Evolutionary conservation across 2,888 invertebrate genomes (phyloP), one percentile per base, ranked within the genome.

Genomic region (Dermolepida albohirtum): DNA sequence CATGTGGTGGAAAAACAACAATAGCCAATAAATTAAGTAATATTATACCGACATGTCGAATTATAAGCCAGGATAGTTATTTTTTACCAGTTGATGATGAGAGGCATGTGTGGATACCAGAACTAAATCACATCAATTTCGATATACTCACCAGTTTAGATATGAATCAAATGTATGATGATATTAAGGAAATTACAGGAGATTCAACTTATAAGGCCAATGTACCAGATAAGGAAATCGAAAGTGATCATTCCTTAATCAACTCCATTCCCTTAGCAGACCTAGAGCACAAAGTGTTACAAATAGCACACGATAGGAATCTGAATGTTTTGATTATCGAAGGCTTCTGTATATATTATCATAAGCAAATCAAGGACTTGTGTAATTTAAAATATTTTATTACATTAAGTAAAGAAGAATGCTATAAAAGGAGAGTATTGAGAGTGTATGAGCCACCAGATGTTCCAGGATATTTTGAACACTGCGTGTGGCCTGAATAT

Each of bases 401-500:
- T 69, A 88, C 89, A 47, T 81, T 94, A 76, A 86, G 87, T 59
- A 89, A 87, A 80, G 89, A 89, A 34, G 89, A 89, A 78, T 94
- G 94, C 76, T 83, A 83, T 73, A 75, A 85, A 34, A 86, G 95
- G 17, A 87, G 95, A 70, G 78, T 80, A 39, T 75, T 76, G 17
- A 84, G 93, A 40, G 81, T 85, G n/a, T 97, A 97, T 80, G 89
- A 91, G 63, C 97, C 97, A 16, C 92, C 96, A 0, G 96, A 97
- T 84, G 85, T 91, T 1, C 89, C 89, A 0, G 94, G 95, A 0
- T 97, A 97, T 85, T 96, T 96, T 84, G 94, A 96, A 50, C 83
- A 84, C 73, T 89, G 92, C 78, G 95, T 93, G n/a, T 97, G 97
- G 96, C 96, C 96, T n/a, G 89, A 90, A 78, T 93, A 96, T 79